phyloP scores from a whole-genome alignment of 1,140 invertebrate genomes.

The Sinella curviseta region DNA sequence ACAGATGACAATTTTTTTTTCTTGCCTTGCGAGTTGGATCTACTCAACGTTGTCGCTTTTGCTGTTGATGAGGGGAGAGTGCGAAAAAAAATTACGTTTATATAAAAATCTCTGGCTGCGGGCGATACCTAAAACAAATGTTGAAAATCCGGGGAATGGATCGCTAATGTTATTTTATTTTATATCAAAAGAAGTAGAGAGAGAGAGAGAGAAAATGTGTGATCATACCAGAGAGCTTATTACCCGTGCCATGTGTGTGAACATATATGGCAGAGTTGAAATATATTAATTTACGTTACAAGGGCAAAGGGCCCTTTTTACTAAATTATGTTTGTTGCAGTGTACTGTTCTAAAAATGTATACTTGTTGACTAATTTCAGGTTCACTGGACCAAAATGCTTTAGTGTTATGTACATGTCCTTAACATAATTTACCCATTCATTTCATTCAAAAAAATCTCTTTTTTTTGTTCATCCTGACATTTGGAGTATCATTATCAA shows the following conservation, averaged over 20 bases:
- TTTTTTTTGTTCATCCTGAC: not conserved
- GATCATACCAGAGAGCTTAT: no score
- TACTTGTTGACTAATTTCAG: conserved; percentile 25
- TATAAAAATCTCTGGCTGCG: not conserved
- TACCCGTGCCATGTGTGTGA: no score
- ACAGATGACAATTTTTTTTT: conserved; percentile 40
- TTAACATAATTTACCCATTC: conserved; percentile 17
- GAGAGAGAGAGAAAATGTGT: no score
- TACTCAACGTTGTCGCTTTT: not conserved
- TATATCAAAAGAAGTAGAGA: no score
- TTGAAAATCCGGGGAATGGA: no score
- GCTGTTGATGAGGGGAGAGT: conserved; percentile 7
- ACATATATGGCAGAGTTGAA: not conserved
- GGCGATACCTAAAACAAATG: no score
- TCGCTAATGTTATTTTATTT: no score
- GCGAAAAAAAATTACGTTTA: conserved; percentile 1
- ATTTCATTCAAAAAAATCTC: not conserved
- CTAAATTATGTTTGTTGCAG: no score
- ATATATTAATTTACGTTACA: conserved; percentile 4
- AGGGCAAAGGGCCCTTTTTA: conserved; percentile 8
- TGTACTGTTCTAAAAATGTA: no score
- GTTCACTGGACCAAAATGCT: conserved; percentile 20
- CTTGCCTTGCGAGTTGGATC: conserved; percentile 19
- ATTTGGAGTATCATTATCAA: conserved; percentile 22
- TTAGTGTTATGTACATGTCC: not conserved